Conservation (phyloP, 2,797 vertebrate species). For the Menidia menidia region DNA sequence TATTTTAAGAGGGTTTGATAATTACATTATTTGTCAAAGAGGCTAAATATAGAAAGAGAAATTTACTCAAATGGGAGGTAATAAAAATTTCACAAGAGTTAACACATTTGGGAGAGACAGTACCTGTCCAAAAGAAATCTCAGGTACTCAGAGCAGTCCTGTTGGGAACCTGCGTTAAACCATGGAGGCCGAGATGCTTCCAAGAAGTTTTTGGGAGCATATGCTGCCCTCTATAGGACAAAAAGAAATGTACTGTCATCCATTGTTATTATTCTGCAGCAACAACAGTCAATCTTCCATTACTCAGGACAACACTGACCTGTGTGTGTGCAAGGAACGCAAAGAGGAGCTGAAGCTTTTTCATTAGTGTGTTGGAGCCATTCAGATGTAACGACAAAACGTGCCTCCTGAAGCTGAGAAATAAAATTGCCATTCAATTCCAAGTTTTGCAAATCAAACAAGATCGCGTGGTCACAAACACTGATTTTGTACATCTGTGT, state of each 20-base stretch:
- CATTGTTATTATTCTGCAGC: not conserved
- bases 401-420: constrained; percentile 92
- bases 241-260: constrained; percentile 1
- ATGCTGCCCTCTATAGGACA: constrained; percentile 91
- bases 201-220: constrained; percentile 93
- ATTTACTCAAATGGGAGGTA: not conserved
- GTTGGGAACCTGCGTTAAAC: constrained; percentile 95
- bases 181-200: constrained; percentile 96
- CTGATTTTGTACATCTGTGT: not conserved
- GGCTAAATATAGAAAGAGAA: not conserved
- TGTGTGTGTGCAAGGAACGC: constrained; percentile 98
- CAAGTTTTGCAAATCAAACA: constrained; percentile 7
- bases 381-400: constrained; percentile 94
- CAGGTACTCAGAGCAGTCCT: constrained; percentile 98
- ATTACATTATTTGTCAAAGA: too few relatives aligned
- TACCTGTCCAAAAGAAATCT: constrained; percentile 97
- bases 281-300: not conserved
- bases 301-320: constrained; percentile 77
- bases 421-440: not conserved
- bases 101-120: not conserved
- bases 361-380: constrained; percentile 92
- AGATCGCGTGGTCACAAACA: not conserved
- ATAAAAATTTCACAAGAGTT: too few relatives aligned
- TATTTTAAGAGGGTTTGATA: too few relatives aligned
- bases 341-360: constrained; percentile 96